Conservation (phyloP, 1,140 invertebrate genomes). For the Plodia interpunctella region DNA sequence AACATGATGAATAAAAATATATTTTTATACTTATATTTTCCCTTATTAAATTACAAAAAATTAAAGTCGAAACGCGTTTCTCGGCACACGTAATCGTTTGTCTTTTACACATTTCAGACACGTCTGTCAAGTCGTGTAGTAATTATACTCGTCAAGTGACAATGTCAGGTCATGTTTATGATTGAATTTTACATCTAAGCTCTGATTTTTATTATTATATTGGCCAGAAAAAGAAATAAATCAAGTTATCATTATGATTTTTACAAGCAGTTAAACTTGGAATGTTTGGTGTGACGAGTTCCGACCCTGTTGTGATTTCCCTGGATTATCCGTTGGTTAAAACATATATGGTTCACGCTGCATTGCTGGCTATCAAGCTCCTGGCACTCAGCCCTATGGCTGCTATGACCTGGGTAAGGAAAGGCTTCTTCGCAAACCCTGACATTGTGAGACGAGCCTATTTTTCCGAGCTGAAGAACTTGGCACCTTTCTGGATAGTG, state of each 20-base stretch:
- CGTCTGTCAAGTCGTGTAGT: too few relatives aligned
- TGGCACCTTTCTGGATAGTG: constrained; percentile 48
- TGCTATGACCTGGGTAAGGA: constrained; percentile 41
- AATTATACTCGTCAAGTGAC: neutral
- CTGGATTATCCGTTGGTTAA: constrained; percentile 34
- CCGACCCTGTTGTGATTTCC: constrained; percentile 19
- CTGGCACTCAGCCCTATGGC: constrained; percentile 40
- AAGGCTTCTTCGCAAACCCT: constrained; percentile 37
- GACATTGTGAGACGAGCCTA: constrained; percentile 42
- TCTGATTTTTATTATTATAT: neutral
- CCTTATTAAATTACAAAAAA: too few relatives aligned
- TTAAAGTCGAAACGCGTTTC: too few relatives aligned
- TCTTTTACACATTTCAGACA: too few relatives aligned
- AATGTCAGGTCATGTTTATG: neutral
- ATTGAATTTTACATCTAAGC: neutral
- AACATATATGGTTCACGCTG: constrained; percentile 47
- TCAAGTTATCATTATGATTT: neutral
- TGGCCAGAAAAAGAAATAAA: neutral
- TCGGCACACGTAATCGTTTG: too few relatives aligned
- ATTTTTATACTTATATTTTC: too few relatives aligned
- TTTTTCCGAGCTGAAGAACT: constrained; percentile 44
- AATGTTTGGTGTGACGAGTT: neutral
- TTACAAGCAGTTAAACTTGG: neutral
- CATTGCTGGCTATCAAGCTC: constrained; percentile 41
- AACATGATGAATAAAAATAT: too few relatives aligned